Conservation (phyloP, 1,140 invertebrate species). For the Thereuonema tuberculata region DNA sequence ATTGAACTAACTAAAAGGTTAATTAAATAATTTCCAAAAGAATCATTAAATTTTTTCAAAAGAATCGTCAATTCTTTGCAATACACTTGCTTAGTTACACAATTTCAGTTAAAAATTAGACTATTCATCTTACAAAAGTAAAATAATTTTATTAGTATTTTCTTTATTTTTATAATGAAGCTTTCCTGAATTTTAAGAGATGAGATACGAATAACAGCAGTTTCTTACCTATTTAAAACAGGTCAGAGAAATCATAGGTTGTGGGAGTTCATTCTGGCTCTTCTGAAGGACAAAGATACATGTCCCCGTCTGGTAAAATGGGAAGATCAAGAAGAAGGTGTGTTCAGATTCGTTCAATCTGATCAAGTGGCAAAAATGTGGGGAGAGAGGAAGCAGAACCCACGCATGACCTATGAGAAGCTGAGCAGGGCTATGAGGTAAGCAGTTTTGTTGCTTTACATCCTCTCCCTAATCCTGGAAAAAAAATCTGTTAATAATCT, state of each 20-base stretch:
- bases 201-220: too few relatives aligned
- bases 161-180: too few relatives aligned
- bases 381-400: conserved; percentile 57
- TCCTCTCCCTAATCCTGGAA: too few relatives aligned
- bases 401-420: conserved; percentile 87
- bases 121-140: not conserved
- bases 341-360: conserved; percentile 80
- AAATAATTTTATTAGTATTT: not conserved
- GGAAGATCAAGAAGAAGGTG: conserved; percentile 69
- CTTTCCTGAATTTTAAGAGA: too few relatives aligned
- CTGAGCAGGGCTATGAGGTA: conserved; percentile 82
- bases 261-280: conserved; percentile 67
- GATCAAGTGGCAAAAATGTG: conserved; percentile 77
- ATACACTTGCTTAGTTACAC: too few relatives aligned
- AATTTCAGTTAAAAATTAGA: not conserved
- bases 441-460: too few relatives aligned
- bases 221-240: too few relatives aligned
- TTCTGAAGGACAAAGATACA: conserved; percentile 55
- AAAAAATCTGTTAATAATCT: too few relatives aligned
- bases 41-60: too few relatives aligned
- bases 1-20: too few relatives aligned
- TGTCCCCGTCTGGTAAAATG: conserved; percentile 70
- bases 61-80: too few relatives aligned
- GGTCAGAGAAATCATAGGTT: conserved; percentile 35
- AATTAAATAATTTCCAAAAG: too few relatives aligned